Percentiles rank a stretch among this genome's conserved stretches.
These are phyloP conservation scores for Tachysurus vachellii DNA, from an alignment of 2,113 vertebrate genomes.

Conservation along the genomic window DNA sequence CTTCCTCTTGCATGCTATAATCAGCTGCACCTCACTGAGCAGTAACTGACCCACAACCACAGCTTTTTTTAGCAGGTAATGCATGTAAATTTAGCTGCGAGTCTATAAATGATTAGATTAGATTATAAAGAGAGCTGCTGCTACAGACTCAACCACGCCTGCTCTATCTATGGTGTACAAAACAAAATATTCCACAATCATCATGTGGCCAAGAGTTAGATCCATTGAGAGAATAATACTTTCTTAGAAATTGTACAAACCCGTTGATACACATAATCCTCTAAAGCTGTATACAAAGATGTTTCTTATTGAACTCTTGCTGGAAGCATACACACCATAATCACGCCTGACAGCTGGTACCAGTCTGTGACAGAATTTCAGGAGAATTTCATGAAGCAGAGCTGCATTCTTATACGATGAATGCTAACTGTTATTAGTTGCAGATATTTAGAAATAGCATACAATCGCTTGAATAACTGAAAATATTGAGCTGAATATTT, in stretches of 20 bases:
- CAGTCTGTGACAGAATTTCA: conserved; percentile 16
- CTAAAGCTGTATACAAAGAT: conserved; percentile 37
- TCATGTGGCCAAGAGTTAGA: neutral
- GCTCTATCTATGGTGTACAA: neutral
- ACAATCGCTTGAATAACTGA: neutral
- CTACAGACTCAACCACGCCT: conserved; percentile 7
- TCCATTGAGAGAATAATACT: neutral
- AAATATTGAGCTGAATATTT: neutral
- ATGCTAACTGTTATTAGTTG: neutral
- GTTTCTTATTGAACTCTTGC: conserved; percentile 28
- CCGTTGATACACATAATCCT: conserved; percentile 33
- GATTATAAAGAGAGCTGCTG: conserved; percentile 43
- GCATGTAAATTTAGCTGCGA: conserved; percentile 14
- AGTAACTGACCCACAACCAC: conserved; percentile 31
- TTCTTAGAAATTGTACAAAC: no score
- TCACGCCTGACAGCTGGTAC: conserved; percentile 17
- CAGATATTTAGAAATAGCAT: neutral
- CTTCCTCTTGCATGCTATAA: conserved; percentile 38
- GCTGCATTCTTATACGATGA: neutral
- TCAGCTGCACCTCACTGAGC: conserved; percentile 44
- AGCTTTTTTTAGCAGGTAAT: conserved; percentile 31
- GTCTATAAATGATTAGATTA: conserved; percentile 21
- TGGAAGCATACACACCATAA: conserved; percentile 19
- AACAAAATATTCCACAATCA: neutral
- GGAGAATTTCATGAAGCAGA: neutral